Conservation (phyloP, 2,797 vertebrate genomes). For the Onychomys torridus region DNA sequence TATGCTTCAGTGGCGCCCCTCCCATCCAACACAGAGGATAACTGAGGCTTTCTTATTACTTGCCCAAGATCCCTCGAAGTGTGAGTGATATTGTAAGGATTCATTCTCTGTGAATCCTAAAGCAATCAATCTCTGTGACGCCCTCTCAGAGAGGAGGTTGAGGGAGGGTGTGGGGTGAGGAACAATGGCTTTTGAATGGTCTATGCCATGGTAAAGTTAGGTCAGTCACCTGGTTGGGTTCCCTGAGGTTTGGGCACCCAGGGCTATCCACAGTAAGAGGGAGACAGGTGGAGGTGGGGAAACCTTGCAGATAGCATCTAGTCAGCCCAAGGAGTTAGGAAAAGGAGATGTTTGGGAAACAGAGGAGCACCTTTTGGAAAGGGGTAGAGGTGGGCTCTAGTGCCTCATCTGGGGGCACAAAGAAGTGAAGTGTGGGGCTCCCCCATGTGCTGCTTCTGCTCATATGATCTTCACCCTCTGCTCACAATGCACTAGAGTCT, state of each 20-base stretch:
- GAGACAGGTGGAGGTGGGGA: neutral
- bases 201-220: neutral
- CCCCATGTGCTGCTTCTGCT: neutral
- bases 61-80: neutral
- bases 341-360: neutral
- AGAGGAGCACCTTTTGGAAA: neutral
- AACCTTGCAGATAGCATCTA: neutral
- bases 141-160: neutral
- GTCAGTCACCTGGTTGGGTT: neutral
- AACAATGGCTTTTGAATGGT: neutral
- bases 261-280: neutral
- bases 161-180: neutral
- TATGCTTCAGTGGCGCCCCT: neutral
- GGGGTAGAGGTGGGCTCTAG: neutral
- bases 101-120: neutral
- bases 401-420: neutral
- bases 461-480: neutral
- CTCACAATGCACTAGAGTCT: neutral
- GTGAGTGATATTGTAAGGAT: neutral
- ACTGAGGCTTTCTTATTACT: neutral
- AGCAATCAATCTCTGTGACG: accelerated
- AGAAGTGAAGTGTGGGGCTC: neutral
- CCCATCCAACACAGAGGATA: neutral
- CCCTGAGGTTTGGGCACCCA: neutral
- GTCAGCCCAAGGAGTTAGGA: neutral